Evolutionary conservation across 2,888 invertebrate genomes (phyloP).

Genomic region (Synergus japonicus): DNA sequence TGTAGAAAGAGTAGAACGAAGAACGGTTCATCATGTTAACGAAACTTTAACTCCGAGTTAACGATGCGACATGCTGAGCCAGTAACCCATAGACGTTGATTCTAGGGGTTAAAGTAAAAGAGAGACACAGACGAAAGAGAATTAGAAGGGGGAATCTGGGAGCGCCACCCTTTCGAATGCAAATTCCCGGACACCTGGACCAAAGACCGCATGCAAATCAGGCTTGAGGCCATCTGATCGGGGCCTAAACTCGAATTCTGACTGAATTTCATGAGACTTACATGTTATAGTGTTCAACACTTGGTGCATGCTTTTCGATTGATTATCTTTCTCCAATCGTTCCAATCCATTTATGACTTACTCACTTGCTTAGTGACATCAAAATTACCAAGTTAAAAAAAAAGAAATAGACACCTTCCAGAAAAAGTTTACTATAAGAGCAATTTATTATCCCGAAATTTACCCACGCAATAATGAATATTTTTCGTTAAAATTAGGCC

Average conservation of each 20-base stretch:
- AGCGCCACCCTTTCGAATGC: conserved; percentile 76
- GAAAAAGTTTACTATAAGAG: too few species aligned
- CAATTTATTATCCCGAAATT: too few species aligned
- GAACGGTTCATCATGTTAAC: conserved; percentile 42
- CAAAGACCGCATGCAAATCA: conserved; percentile 75
- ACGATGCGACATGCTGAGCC: conserved; percentile 73
- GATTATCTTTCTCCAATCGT: conserved; percentile 8
- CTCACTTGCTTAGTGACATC: not conserved
- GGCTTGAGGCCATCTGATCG: conserved; percentile 67
- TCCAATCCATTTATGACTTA: not conserved
- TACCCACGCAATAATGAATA: too few species aligned
- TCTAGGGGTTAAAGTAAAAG: conserved; percentile 52
- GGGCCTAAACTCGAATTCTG: conserved; percentile 52
- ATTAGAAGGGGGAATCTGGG: conserved; percentile 62
- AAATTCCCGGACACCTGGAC: conserved; percentile 76
- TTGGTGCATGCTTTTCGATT: not conserved
- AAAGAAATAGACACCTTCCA: too few species aligned
- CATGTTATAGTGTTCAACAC: conserved; percentile 7
- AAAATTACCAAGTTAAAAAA: not conserved
- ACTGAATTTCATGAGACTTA: conserved; percentile 42
- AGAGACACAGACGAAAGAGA: conserved; percentile 46
- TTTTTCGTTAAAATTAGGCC: too few species aligned
- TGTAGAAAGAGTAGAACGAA: not conserved
- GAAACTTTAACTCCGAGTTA: conserved; percentile 48
- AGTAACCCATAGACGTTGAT: conserved; percentile 71